Evolutionary conservation across 2,113 vertebrate species (phyloP).

Genomic region (Gallinago undulata): DNA sequence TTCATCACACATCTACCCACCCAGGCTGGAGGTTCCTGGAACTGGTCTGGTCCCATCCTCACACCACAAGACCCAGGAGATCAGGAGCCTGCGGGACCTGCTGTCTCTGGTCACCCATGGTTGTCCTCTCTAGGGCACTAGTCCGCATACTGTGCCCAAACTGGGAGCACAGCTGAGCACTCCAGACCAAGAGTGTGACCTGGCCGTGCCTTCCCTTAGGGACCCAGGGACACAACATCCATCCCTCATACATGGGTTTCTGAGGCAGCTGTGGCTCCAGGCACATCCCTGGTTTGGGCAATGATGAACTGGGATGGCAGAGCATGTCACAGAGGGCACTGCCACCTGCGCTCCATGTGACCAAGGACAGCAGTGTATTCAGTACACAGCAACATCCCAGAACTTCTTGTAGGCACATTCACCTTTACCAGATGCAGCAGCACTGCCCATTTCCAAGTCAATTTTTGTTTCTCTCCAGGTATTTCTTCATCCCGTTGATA

Average conservation of each 20-base stretch:
- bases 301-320: neutral
- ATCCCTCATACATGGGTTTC: rapidly evolving
- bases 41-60: neutral
- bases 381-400: neutral
- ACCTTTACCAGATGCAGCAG: neutral
- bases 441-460: neutral
- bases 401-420: neutral
- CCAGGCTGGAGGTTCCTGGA: neutral
- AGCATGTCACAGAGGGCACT: neutral
- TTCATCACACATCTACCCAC: neutral
- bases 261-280: neutral
- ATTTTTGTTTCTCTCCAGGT: neutral
- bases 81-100: neutral
- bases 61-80: neutral
- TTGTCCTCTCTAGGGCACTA: neutral
- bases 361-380: neutral
- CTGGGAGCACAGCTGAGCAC: neutral
- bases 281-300: neutral
- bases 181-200: neutral
- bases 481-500: neutral
- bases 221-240: neutral
- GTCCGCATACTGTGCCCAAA: neutral
- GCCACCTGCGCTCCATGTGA: neutral
- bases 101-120: neutral
- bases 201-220: rapidly evolving